Conservation (phyloP, 2,888 invertebrate genomes). For the Drosophila cognata region DNA sequence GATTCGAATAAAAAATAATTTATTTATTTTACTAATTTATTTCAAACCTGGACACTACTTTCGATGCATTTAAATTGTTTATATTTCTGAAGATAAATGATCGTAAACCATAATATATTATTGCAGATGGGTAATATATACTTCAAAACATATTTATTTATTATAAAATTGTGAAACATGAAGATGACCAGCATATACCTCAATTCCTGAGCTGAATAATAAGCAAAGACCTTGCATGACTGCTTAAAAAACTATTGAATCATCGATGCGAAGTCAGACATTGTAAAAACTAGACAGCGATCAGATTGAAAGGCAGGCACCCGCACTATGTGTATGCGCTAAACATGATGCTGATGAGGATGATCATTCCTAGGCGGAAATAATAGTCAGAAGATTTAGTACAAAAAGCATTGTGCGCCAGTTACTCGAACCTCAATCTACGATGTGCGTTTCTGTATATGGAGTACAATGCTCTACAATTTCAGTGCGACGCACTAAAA, state of each 20-base stretch:
- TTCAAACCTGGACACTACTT: neutral
- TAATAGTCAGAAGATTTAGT: slow-evolving; percentile 52
- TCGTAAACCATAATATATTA: slow-evolving; percentile 21
- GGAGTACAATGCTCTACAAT: slow-evolving; percentile 65
- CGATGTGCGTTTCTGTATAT: slow-evolving; percentile 3
- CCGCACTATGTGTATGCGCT: slow-evolving; percentile 51
- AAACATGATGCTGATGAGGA: slow-evolving; percentile 12
- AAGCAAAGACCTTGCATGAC: slow-evolving; percentile 42
- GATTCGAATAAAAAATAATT: neutral
- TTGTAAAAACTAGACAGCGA: slow-evolving; percentile 21
- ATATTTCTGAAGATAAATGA: slow-evolving; percentile 4
- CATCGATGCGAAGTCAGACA: slow-evolving; percentile 27
- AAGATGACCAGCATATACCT: slow-evolving; percentile 44
- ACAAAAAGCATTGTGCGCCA: slow-evolving; percentile 56
- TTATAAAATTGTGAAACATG: slow-evolving; percentile 7
- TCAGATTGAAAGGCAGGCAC: slow-evolving; percentile 37
- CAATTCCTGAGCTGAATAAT: slow-evolving; percentile 43
- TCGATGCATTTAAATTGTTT: neutral
- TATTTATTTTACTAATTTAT: neutral
- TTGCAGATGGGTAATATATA: slow-evolving; percentile 33
- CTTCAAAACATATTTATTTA: slow-evolving; percentile 7
- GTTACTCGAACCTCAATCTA: slow-evolving; percentile 19
- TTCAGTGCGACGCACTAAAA: slow-evolving; percentile 50
- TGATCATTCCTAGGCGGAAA: slow-evolving; percentile 35
- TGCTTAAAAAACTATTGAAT: slow-evolving; percentile 47